phyloP scores from a whole-genome alignment of 53 echinoderm and acorn worm genomes.

The Echinarachnius parma region DNA sequence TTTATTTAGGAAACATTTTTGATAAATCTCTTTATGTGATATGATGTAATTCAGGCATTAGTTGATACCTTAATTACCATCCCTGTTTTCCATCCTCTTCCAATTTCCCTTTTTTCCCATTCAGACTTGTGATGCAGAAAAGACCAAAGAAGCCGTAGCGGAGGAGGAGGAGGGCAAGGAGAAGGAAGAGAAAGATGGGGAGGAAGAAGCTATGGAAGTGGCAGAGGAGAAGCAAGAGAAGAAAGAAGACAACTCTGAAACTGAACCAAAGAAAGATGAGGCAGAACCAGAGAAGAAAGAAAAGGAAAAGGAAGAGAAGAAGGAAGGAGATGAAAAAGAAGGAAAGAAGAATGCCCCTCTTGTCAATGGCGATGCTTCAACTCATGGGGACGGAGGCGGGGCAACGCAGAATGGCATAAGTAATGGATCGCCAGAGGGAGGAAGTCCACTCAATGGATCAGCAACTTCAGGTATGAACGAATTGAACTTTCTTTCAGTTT shows the following conservation, averaged over 20 bases:
- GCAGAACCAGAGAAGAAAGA: background rate
- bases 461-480: background rate
- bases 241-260: too few species aligned
- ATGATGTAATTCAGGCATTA: too few species aligned
- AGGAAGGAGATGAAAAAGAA: background rate
- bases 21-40: too few species aligned
- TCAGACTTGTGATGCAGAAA: too few species aligned
- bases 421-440: conserved; percentile 22
- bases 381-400: conserved; percentile 2
- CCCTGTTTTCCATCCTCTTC: too few species aligned
- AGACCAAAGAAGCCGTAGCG: background rate
- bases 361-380: conserved; percentile 35
- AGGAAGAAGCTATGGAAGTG: background rate
- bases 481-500: too few species aligned
- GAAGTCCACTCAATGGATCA: conserved; percentile 6
- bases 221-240: background rate
- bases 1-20: too few species aligned
- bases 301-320: background rate
- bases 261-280: too few species aligned
- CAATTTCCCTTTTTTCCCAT: too few species aligned
- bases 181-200: background rate
- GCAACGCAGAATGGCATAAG: conserved; percentile 17
- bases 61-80: too few species aligned
- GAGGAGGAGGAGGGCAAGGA: background rate
- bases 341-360: background rate